phyloP scores from a whole-genome alignment of 2,797 vertebrate species.

The Poeciliopsis presidionis region DNA sequence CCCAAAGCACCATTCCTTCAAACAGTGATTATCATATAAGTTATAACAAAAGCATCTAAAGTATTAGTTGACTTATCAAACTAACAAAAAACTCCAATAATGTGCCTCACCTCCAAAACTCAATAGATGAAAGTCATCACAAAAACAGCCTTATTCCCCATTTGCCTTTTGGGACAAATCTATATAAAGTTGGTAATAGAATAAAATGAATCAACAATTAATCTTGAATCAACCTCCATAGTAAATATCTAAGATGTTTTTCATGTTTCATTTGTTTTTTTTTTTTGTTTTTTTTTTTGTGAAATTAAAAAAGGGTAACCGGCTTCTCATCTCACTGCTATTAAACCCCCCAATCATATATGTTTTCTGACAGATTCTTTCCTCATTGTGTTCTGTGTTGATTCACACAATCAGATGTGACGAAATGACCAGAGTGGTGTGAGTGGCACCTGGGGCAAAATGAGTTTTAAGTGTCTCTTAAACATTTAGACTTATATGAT shows the following conservation, averaged over 20 bases:
- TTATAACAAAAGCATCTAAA: neutral
- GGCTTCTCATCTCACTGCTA: conserved; percentile 64
- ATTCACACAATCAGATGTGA: conserved; percentile 23
- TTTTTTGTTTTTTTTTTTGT: neutral
- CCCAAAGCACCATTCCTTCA: neutral
- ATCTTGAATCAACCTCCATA: neutral
- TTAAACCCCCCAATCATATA: conserved; percentile 76
- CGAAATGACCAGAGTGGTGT: conserved; percentile 56
- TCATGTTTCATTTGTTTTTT: neutral
- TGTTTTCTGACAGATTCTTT: conserved; percentile 77
- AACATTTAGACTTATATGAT: conserved; percentile 65
- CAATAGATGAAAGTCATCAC: neutral
- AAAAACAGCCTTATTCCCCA: neutral
- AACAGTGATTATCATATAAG: neutral
- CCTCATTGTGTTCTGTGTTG: conserved; percentile 34
- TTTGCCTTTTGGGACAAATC: neutral
- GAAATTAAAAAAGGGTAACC: conserved; percentile 58
- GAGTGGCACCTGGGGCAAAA: conserved; percentile 47
- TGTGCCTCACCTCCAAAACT: neutral
- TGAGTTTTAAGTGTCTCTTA: conserved; percentile 53
- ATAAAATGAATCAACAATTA: neutral
- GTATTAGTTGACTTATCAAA: neutral
- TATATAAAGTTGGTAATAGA: neutral
- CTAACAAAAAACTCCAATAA: neutral
- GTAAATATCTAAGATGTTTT: conserved; percentile 18